Base-by-base conservation (phyloP, 2,888 invertebrate genomes). In the Mayetiola destructor region DNA sequence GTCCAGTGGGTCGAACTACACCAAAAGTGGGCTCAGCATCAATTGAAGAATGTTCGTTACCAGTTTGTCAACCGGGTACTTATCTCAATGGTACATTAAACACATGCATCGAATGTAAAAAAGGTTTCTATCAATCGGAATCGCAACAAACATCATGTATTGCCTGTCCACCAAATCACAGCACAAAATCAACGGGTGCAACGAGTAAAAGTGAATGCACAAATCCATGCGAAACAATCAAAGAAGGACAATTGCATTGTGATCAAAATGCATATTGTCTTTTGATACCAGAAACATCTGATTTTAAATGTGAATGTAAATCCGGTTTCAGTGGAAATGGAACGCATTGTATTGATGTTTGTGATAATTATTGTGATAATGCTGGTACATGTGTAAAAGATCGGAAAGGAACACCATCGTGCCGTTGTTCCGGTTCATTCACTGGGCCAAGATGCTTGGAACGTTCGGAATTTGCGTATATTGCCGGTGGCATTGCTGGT, bases 381-480 rank as follows among this genome's bases (percentile, higher is more conserved):
- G 89, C 91, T 59, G 93, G 93, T 4, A 78, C 82, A 39, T 94
- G 93, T 67, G 79, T 88, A 5, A 91, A 89, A 69, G 88, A 90
- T 67, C 76, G 80, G 0, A 76, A 87, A 62, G 90, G 90, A 0
- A 85, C 86, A 61, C 89, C 92, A 0, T 83, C 87, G 0, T 94
- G 94, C 20, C 79, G 90, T 62, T 94, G 94, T 68, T 83, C 87
- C 12, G 92, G 93, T 2, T 92, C 92, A 61, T 94, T 91, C 73
- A 92, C 90, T 1, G 92, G 92, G 30, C 84, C 85, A 61, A 87
- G 86, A 62, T 93, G 92, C 67, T 79, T 85, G 3, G 89, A 90
- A 65, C 91, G 92, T 70, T 90, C 90, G n/a, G 90, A 92, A 68
- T 92, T 93, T 70, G 92, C 93, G 14, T 93, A 93, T 73, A 91